These are phyloP conservation scores for Lycodopsis pacificus DNA, from an alignment of 2,797 vertebrate species.

Conservation along the genomic window DNA sequence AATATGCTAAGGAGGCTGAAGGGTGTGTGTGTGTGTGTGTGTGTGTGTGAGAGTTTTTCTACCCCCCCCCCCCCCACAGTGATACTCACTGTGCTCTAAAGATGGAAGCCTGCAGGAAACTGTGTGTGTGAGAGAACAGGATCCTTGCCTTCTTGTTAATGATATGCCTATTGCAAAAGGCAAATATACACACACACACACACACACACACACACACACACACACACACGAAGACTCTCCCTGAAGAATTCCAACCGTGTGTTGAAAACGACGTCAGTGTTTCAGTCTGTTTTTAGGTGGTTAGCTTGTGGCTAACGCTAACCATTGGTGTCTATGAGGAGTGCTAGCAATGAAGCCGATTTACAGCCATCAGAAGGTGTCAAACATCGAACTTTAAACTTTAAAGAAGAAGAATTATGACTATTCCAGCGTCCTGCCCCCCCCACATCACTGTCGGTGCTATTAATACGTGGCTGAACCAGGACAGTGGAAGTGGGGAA, in stretches of 20 bases:
- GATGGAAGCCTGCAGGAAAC: slow-evolving; percentile 49
- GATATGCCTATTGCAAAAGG: slow-evolving; percentile 58
- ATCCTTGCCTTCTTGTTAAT: slow-evolving; percentile 46
- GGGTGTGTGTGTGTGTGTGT: slow-evolving; percentile 41
- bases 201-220: neutral
- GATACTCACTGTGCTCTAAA: slow-evolving; percentile 50
- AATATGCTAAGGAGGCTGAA: slow-evolving; percentile 49
- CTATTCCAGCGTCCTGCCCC: neutral
- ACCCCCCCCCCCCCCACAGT: slow-evolving; percentile 40
- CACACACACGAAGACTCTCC: slow-evolving; percentile 13
- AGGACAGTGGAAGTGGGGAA: slow-evolving; percentile 87
- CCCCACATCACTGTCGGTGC: slow-evolving; percentile 60
- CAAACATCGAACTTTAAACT: neutral
- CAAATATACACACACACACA: slow-evolving; percentile 23
- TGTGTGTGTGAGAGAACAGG: neutral
- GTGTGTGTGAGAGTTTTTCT: slow-evolving; percentile 17
- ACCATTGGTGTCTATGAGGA: slow-evolving; percentile 11
- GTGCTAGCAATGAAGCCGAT: neutral
- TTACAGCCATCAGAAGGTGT: neutral
- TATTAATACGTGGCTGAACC: slow-evolving; percentile 86
- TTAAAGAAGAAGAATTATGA: neutral
- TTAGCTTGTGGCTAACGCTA: slow-evolving; percentile 37
- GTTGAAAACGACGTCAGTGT: slow-evolving; percentile 34
- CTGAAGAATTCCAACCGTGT: slow-evolving; percentile 45
- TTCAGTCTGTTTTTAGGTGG: slow-evolving; percentile 22